Conservation (phyloP, 2,797 vertebrate genomes). For the Silurus aristotelis region DNA sequence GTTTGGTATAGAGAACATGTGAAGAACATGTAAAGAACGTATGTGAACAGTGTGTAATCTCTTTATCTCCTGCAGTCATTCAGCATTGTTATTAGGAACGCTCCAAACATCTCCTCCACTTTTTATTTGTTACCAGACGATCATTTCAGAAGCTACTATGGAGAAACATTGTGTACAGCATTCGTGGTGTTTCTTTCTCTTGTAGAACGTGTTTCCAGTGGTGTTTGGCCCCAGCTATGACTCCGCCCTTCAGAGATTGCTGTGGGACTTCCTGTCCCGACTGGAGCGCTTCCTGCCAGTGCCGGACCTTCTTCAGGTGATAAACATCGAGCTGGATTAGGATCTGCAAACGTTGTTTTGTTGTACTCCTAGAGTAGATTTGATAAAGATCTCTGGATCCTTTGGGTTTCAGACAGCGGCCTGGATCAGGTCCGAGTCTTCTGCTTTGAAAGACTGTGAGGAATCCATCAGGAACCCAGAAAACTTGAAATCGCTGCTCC, state of each 20-base stretch:
- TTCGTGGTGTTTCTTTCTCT: not conserved
- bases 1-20: too few relatives aligned
- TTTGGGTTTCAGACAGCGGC: conserved; percentile 65
- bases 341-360: not conserved
- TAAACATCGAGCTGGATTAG: not conserved
- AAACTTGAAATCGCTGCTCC: conserved; percentile 67
- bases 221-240: conserved; percentile 57
- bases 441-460: conserved; percentile 68
- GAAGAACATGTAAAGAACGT: too few relatives aligned
- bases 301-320: conserved; percentile 74
- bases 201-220: conserved; percentile 44
- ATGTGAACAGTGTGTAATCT: too few relatives aligned
- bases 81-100: too few relatives aligned
- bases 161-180: not conserved
- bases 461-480: conserved; percentile 67
- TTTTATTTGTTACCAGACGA: too few relatives aligned
- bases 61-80: too few relatives aligned
- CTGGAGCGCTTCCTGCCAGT: conserved; percentile 79
- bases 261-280: conserved; percentile 80
- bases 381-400: conserved; percentile 18
- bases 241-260: conserved; percentile 77
- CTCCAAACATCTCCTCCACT: too few relatives aligned
- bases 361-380: not conserved
- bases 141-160: not conserved
- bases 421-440: conserved; percentile 68